A percentile compares a stretch with the other conserved stretches of the same genome.
Conservation (phyloP, 1,140 invertebrate genomes). For the Popillia japonica region DNA sequence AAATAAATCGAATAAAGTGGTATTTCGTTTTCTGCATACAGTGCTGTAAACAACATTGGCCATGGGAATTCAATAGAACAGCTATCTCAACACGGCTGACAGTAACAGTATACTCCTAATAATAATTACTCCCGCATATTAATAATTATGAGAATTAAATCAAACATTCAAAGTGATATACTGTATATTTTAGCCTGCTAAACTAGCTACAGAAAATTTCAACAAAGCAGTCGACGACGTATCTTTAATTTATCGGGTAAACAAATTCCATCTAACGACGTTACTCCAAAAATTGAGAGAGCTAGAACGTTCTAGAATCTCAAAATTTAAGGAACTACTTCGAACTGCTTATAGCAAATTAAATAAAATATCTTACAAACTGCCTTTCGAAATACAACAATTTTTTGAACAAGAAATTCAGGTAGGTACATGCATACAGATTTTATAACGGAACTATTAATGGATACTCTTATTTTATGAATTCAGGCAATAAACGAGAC, state of each 20-base stretch:
- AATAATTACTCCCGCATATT: too few species aligned
- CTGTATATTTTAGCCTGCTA: not conserved
- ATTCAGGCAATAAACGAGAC: constrained; percentile 27
- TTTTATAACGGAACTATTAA: not conserved
- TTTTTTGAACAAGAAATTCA: constrained; percentile 40
- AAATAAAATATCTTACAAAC: constrained; percentile 29
- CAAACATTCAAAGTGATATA: too few species aligned
- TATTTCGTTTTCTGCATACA: too few species aligned
- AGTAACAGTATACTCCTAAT: too few species aligned
- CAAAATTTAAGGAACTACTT: constrained; percentile 30
- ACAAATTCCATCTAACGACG: not conserved
- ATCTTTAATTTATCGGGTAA: not conserved
- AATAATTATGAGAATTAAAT: too few species aligned
- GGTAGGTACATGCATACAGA: not conserved
- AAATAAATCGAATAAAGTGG: too few species aligned
- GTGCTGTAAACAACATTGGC: too few species aligned
- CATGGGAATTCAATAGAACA: too few species aligned
- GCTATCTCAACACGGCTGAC: too few species aligned
- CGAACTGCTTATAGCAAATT: constrained; percentile 19
- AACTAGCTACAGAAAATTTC: not conserved
- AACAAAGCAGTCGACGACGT: not conserved
- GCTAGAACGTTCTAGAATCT: not conserved
- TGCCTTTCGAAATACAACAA: constrained; percentile 39
- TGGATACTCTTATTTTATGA: not conserved
- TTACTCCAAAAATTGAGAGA: constrained; percentile 7